Base-by-base conservation (phyloP, 2,113 vertebrate species). In the Catharus bicknelli region DNA sequence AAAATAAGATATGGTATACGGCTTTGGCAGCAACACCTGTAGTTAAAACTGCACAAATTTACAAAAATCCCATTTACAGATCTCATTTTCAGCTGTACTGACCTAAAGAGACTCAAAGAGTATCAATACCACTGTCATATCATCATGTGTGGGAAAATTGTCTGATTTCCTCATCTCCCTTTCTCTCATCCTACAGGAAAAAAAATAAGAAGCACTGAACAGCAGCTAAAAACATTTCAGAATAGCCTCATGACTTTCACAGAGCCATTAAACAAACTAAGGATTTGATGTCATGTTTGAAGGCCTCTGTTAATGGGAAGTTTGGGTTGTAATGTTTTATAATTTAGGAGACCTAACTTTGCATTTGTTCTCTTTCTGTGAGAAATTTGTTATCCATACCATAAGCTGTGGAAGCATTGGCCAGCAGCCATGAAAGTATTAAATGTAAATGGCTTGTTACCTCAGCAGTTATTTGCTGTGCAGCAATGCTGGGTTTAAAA, bases 371-470 rank as follows among this genome's bases (percentile, higher is more conserved):
- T 51, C 72, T 92, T 90, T n/a, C 76, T 90, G 43, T 27, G 42
- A 80, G 81, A 81, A 94, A 67, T 88, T 88, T 45, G 72, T 67
- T 83, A 92, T 77, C 85, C 85, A 63, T 62, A 78, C 86, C 0
- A 0, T 79, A 50, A 55, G 77, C 68, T 48, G 48, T 11, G 7
- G 93, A 86, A 94, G 91, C 75, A 26, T 10, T 93, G 94, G 95
- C 91, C 76, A 77, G 82, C 84, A 86, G 94, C 89, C 93, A 90
- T 5, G 8, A 3, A 93, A 86, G 75, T 90, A 89, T 94, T 95
- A 94, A 92, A 90, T 54, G 78, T 69, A 93, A 92, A 91, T 45
- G 45, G 23, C 45, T 87, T 95, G 82, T 86, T 93, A 83, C 81
- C 47, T 78, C 17, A 25, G 80, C 43, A 79, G 75, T 96, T 96